These are phyloP conservation scores for Lagodon rhomboides DNA, from an alignment of 2,797 vertebrate genomes.

Conservation along the genomic window DNA sequence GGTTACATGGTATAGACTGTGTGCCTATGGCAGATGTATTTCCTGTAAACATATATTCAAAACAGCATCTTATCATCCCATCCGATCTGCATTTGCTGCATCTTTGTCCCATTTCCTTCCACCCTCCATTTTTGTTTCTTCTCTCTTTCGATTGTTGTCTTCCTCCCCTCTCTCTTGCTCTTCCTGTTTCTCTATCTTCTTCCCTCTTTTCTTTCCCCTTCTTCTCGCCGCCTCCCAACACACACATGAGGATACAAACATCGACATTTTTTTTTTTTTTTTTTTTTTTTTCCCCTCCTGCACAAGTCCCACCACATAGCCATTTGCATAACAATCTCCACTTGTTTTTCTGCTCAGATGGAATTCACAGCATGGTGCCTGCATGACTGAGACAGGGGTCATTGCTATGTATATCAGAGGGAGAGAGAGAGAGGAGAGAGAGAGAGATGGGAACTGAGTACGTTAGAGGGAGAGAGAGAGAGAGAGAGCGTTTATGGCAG, in stretches of 20 bases:
- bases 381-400: slow-evolving; percentile 85
- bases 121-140: slow-evolving; percentile 37
- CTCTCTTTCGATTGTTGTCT: slow-evolving; percentile 30
- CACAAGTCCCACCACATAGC: slow-evolving; percentile 79
- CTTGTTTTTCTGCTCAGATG: slow-evolving; percentile 91
- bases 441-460: slow-evolving; percentile 47
- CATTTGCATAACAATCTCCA: slow-evolving; percentile 92
- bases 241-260: slow-evolving; percentile 76
- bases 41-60: slow-evolving; percentile 69
- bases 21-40: slow-evolving; percentile 53
- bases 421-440: slow-evolving; percentile 41
- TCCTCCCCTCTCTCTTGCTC: slow-evolving; percentile 26
- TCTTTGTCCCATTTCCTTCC: slow-evolving; percentile 46
- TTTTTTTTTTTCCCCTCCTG: slow-evolving; percentile 32
- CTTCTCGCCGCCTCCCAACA: slow-evolving; percentile 50
- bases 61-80: slow-evolving; percentile 49
- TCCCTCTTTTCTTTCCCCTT: slow-evolving; percentile 24
- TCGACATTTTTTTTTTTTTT: slow-evolving; percentile 64
- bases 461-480: slow-evolving; percentile 38
- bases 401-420: slow-evolving; percentile 88
- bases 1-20: slow-evolving; percentile 42
- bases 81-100: slow-evolving; percentile 50
- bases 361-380: slow-evolving; percentile 89
- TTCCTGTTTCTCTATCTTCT: slow-evolving; percentile 34
- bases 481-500: slow-evolving; percentile 53